These are phyloP conservation scores for Xyrauchen texanus DNA, from an alignment of 2,113 vertebrate species.

Conservation along the genomic window DNA sequence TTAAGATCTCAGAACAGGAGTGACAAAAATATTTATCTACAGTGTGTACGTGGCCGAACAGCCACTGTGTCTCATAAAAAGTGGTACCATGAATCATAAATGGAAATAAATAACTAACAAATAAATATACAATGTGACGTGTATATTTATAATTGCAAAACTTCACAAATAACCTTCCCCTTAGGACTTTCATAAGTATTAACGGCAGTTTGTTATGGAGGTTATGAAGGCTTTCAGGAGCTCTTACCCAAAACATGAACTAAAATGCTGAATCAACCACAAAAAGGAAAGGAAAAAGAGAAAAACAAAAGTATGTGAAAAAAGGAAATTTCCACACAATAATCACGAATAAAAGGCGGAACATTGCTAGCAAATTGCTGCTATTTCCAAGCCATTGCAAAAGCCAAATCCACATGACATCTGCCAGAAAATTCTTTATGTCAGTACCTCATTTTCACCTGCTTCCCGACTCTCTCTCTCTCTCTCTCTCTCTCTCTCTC, in stretches of 20 bases:
- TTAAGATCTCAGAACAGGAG: too few relatives aligned
- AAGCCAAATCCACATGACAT: conserved; percentile 45
- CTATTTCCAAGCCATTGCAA: conserved; percentile 38
- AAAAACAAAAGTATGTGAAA: conserved; percentile 21
- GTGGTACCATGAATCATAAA: neutral
- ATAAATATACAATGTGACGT: neutral
- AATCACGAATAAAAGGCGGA: conserved; percentile 52
- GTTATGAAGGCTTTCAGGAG: conserved; percentile 29
- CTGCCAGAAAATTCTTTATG: conserved; percentile 31
- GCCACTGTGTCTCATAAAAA: neutral
- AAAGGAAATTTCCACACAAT: conserved; percentile 51
- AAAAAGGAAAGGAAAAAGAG: neutral
- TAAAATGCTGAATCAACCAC: conserved; percentile 17
- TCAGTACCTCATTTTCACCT: neutral
- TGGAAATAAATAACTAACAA: neutral
- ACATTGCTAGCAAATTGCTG: conserved; percentile 56
- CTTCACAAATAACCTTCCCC: neutral
- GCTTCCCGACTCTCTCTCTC: too few relatives aligned
- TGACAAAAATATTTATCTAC: neutral
- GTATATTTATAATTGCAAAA: neutral
- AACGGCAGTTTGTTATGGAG: neutral
- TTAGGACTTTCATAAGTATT: neutral
- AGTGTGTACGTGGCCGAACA: neutral
- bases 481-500: too few relatives aligned
- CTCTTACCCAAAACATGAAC: neutral